These are phyloP conservation scores for Caenorhabditis afra DNA, from an alignment of 2,888 invertebrate genomes.

Conservation along the genomic window DNA sequence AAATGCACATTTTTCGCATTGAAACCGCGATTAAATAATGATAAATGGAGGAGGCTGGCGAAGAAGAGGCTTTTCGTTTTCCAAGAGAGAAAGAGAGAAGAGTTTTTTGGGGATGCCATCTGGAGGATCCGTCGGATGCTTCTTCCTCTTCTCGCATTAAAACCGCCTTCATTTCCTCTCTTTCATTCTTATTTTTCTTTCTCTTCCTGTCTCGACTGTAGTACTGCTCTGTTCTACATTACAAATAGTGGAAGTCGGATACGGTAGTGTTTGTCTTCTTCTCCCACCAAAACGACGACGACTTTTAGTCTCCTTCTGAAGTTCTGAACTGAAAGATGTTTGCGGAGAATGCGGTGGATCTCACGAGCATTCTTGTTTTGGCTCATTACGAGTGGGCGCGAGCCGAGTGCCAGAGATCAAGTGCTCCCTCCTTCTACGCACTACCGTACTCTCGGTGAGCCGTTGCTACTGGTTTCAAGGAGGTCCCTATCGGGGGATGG, in stretches of 20 bases:
- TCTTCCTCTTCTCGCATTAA: conserved; percentile 2
- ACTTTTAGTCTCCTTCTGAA: conserved; percentile 1
- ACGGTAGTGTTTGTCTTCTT: conserved; percentile 6
- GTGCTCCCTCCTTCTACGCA: neutral
- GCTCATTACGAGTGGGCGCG: conserved; percentile 7
- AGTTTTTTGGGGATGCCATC: conserved; percentile 27
- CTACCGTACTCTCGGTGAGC: neutral
- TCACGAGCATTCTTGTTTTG: conserved; percentile 13
- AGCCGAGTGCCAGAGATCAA: conserved; percentile 8
- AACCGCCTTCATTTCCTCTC: conserved; percentile 1
- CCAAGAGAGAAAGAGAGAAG: conserved; percentile 1
- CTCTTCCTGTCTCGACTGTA: conserved; percentile 2
- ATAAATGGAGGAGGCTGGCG: conserved; percentile 27
- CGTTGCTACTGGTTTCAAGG: too few species aligned
- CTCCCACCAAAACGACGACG: neutral
- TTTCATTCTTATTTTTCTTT: neutral
- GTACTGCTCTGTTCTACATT: neutral
- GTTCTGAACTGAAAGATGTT: neutral
- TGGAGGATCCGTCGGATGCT: conserved; percentile 17
- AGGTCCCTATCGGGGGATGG: too few species aligned
- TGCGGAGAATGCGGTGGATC: neutral
- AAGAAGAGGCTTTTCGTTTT: conserved; percentile 6
- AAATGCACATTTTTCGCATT: conserved; percentile 41
- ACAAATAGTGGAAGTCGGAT: neutral
- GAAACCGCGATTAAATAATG: conserved; percentile 58